These are phyloP conservation scores for Tapirus indicus DNA, from an alignment of 2,797 vertebrate genomes.

Conservation along the genomic window DNA sequence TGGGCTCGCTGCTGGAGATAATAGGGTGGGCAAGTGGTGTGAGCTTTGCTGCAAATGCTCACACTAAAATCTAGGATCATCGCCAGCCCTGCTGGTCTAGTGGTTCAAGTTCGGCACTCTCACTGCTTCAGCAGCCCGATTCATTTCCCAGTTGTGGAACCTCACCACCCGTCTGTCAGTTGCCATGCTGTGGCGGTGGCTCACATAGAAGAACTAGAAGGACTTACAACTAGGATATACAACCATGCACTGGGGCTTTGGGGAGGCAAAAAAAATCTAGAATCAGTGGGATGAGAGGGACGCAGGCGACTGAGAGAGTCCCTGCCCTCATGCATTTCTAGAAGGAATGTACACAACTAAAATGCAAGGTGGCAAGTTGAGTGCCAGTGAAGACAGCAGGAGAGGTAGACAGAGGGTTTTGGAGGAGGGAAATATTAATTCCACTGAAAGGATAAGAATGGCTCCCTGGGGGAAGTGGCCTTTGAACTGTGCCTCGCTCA, in stretches of 20 bases:
- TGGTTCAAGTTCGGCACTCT: too few relatives aligned
- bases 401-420: fast-evolving
- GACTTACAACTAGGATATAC: too few relatives aligned
- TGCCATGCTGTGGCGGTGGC: too few relatives aligned
- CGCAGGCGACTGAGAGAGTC: neutral
- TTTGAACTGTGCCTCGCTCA: neutral
- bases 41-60: too few relatives aligned
- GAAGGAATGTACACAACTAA: neutral
- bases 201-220: too few relatives aligned
- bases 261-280: neutral
- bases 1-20: neutral
- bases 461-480: neutral
- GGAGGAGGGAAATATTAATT: too few relatives aligned
- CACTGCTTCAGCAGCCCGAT: too few relatives aligned
- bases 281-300: neutral
- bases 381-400: neutral
- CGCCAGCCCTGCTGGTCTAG: too few relatives aligned
- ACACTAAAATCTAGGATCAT: neutral
- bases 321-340: fast-evolving
- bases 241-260: too few relatives aligned
- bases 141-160: too few relatives aligned
- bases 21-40: fast-evolving
- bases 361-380: neutral
- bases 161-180: too few relatives aligned
- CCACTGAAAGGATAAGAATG: neutral